A percentile compares a stretch with the other conserved stretches of the same genome.
These are phyloP conservation scores for Tetrapedia diversipes DNA, from an alignment of 2,888 invertebrate genomes.

Conservation along the genomic window DNA sequence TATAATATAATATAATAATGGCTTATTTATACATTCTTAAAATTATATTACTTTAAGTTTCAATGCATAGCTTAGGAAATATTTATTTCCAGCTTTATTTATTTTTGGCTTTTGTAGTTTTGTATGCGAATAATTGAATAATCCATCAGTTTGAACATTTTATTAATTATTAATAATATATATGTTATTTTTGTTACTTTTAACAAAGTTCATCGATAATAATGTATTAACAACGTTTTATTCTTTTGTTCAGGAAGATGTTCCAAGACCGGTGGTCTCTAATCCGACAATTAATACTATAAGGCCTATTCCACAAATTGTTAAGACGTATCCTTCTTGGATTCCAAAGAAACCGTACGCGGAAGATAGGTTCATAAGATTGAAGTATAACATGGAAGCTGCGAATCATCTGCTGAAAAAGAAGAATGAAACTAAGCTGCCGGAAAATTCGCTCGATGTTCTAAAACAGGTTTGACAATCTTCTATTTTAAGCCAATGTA, in stretches of 20 bases:
- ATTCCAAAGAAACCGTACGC: constrained; percentile 6
- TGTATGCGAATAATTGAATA: too few relatives aligned
- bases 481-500: too few relatives aligned
- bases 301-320: not conserved
- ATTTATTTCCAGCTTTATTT: too few relatives aligned
- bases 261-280: too few relatives aligned
- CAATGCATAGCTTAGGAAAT: too few relatives aligned
- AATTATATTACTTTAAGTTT: too few relatives aligned
- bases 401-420: constrained; percentile 64
- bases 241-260: constrained; percentile 10
- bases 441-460: constrained; percentile 60
- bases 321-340: not conserved
- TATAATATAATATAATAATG: too few relatives aligned
- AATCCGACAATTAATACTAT: not conserved
- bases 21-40: too few relatives aligned
- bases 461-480: constrained; percentile 64
- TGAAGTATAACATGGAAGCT: constrained; percentile 65
- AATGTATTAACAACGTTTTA: not conserved
- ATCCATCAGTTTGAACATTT: not conserved
- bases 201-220: too few relatives aligned
- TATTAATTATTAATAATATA: too few relatives aligned
- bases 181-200: too few relatives aligned
- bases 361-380: constrained; percentile 74
- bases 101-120: not conserved
- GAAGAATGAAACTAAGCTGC: not conserved